These are phyloP conservation scores for Alitta virens DNA, from an alignment of 2,888 invertebrate species.

Conservation along the genomic window DNA sequence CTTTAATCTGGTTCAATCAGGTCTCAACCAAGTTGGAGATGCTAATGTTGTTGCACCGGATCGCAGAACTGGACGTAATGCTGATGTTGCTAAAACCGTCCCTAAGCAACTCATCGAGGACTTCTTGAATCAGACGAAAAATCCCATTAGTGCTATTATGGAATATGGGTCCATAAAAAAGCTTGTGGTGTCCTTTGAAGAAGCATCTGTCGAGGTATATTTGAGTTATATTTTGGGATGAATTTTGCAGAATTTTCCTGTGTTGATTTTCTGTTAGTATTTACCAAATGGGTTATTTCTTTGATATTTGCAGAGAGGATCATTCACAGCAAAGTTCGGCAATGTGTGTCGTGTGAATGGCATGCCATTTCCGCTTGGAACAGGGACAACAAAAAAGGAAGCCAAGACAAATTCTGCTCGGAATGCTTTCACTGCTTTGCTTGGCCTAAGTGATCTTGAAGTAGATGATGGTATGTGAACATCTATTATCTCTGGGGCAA, in stretches of 20 bases:
- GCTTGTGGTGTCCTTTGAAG: conserved; percentile 32
- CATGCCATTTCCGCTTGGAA: conserved; percentile 30
- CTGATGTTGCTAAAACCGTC: conserved; percentile 20
- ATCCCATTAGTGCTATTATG: conserved; percentile 45
- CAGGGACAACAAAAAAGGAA: conserved; percentile 50
- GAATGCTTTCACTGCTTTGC: conserved; percentile 39
- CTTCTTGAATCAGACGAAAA: conserved; percentile 39
- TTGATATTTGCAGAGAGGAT: too few species aligned
- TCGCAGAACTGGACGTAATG: neutral
- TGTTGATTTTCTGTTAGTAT: neutral
- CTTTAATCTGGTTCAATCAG: too few species aligned
- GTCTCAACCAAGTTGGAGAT: neutral
- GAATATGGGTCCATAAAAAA: conserved; percentile 39
- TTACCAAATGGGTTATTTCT: too few species aligned
- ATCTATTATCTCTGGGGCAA: too few species aligned
- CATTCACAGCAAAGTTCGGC: conserved; percentile 38
- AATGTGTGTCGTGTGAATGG: conserved; percentile 39
- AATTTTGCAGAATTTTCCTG: neutral
- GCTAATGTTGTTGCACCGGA: neutral
- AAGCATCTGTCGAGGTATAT: conserved; percentile 31
- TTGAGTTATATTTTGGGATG: neutral
- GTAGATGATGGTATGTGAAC: conserved; percentile 27
- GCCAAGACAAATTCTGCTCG: conserved; percentile 48
- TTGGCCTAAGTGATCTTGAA: conserved; percentile 35
- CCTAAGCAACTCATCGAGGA: conserved; percentile 37